A percentile compares a stretch with the other conserved stretches of the same genome.
phyloP scores from a whole-genome alignment of 1,140 invertebrate genomes.

The Camponotus floridanus region DNA sequence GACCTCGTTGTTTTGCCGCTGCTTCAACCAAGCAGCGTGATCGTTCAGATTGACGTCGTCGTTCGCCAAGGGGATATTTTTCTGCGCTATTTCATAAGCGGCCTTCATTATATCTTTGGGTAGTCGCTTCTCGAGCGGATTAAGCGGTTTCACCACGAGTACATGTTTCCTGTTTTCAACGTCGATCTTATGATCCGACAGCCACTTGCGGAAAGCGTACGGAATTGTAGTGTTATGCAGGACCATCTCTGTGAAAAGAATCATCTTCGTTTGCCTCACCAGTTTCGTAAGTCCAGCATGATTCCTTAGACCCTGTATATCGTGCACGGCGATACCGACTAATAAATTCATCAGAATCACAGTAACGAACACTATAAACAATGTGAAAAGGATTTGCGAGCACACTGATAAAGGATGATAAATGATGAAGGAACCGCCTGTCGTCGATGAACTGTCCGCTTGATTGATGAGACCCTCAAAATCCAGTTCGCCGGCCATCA shows the following conservation, averaged over 20 bases:
- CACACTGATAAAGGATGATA: conserved; percentile 86
- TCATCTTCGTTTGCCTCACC: conserved; percentile 89
- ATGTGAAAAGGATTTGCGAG: conserved; percentile 88
- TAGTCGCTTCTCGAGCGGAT: conserved; percentile 88
- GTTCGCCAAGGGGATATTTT: conserved; percentile 77
- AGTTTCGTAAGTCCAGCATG: conserved; percentile 90
- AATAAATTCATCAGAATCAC: conserved; percentile 91
- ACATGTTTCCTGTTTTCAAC: conserved; percentile 84
- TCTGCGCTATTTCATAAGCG: conserved; percentile 88
- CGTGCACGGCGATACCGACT: conserved; percentile 90
- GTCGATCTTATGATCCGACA: conserved; percentile 83
- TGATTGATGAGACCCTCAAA: conserved; percentile 88
- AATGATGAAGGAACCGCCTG: conserved; percentile 78
- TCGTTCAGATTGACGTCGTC: conserved; percentile 77
- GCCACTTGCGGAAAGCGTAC: conserved; percentile 81
- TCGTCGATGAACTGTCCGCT: conserved; percentile 74
- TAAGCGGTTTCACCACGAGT: conserved; percentile 89
- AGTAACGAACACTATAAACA: conserved; percentile 90
- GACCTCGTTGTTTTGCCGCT: conserved; percentile 72
- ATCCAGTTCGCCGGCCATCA: conserved; percentile 91
- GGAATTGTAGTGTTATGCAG: conserved; percentile 88
- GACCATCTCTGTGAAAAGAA: conserved; percentile 89
- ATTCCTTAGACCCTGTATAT: conserved; percentile 90
- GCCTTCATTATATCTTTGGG: conserved; percentile 89
- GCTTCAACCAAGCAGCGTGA: conserved; percentile 76